Percentiles rank a stretch among this genome's conserved stretches.
Evolutionary conservation across 2,797 vertebrate species (phyloP).

Genomic region (Phrynocephalus vlangalii): DNA sequence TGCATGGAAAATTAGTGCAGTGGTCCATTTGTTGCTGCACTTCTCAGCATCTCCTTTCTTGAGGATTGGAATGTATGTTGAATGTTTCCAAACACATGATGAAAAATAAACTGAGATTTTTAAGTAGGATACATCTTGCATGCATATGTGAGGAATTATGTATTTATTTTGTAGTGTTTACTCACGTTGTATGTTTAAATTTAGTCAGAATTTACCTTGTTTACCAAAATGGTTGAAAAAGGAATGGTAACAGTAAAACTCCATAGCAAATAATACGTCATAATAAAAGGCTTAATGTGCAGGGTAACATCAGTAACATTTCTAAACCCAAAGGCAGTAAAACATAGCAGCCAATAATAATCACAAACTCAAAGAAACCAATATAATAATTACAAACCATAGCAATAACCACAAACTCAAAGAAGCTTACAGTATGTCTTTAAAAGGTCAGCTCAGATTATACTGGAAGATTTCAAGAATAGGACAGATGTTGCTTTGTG

Average conservation of each 20-base stretch:
- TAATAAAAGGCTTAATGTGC: not conserved
- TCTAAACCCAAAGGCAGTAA: not conserved
- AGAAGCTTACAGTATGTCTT: not conserved
- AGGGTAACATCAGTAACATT: not conserved
- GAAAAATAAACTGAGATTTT: not conserved
- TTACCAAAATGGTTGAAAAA: not conserved
- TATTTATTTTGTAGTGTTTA: not conserved
- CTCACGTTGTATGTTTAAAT: too few species aligned
- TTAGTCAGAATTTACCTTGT: not conserved
- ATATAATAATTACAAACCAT: not conserved
- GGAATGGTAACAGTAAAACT: not conserved
- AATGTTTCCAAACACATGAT: not conserved
- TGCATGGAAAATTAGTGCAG: too few species aligned
- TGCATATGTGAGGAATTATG: not conserved
- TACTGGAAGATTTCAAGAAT: not conserved
- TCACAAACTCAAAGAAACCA: not conserved
- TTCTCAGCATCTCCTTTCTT: too few species aligned
- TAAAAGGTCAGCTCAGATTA: not conserved
- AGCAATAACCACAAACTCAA: not conserved
- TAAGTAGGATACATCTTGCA: not conserved
- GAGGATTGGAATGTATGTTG: too few species aligned
- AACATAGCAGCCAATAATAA: not conserved
- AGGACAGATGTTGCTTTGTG: not conserved
- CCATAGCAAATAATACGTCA: not conserved
- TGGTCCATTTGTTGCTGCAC: too few species aligned